phyloP scores from a whole-genome alignment of 2,888 invertebrate species.

The Steinernema hermaphroditum region DNA sequence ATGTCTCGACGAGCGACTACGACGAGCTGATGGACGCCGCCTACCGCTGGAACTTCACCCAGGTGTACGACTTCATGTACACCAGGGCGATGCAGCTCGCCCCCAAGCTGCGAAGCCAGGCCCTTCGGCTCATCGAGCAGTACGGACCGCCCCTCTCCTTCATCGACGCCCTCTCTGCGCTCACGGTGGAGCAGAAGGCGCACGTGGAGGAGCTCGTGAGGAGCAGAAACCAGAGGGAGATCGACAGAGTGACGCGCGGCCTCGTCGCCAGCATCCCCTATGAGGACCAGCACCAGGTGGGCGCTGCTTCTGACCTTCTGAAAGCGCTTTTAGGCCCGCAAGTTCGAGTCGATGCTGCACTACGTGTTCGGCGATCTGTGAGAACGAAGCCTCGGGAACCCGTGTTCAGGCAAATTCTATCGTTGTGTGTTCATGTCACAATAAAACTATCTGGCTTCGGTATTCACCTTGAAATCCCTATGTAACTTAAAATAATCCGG shows the following conservation, averaged over 20 bases:
- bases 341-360: slow-evolving; percentile 8
- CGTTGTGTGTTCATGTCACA: no score
- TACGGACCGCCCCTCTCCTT: slow-evolving; percentile 20
- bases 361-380: slow-evolving; percentile 13
- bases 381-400: no score
- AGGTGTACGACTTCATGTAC: slow-evolving; percentile 8
- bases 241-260: neutral
- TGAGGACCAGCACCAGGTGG: slow-evolving; percentile 27
- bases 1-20: neutral
- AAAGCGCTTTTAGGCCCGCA: neutral
- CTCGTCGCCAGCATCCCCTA: slow-evolving; percentile 6
- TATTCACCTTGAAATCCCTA: no score
- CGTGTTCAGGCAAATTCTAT: no score
- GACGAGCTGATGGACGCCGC: slow-evolving; percentile 20
- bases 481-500: no score
- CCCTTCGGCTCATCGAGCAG: slow-evolving; percentile 19
- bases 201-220: slow-evolving; percentile 20
- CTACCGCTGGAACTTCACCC: slow-evolving; percentile 17
- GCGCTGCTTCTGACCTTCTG: neutral
- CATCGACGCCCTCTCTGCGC: slow-evolving; percentile 4
- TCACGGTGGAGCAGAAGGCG: slow-evolving; percentile 22
- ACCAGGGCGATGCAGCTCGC: neutral
- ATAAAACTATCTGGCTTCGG: no score
- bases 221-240: neutral
- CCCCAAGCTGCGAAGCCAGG: slow-evolving; percentile 4